A percentile compares a stretch with the other conserved stretches of the same genome.
phyloP scores from a whole-genome alignment of 2,888 invertebrate genomes.

The Ommatoiulus sabulosus region DNA sequence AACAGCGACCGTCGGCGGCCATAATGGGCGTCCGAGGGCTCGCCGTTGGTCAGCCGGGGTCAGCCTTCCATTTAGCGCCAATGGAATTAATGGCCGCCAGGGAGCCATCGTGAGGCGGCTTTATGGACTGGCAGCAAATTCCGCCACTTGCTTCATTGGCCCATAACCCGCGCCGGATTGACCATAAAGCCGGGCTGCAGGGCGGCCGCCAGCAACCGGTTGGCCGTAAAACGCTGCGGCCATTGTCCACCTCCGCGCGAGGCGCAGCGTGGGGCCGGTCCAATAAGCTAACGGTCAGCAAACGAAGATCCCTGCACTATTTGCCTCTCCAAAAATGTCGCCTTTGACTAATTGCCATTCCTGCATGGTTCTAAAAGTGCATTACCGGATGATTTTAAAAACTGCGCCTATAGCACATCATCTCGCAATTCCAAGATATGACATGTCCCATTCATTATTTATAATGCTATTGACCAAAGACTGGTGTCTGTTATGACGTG shows the following conservation, averaged over 20 bases:
- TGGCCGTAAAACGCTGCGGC: slow-evolving; percentile 51
- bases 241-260: slow-evolving; percentile 7
- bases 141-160: slow-evolving; percentile 55
- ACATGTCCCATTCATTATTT: no score
- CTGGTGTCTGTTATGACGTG: no score
- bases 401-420: no score
- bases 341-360: no score
- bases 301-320: no score
- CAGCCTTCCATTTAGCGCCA: slow-evolving; percentile 57
- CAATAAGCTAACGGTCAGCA: not conserved
- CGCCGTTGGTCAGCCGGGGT: slow-evolving; percentile 18
- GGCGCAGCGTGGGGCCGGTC: no score
- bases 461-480: no score
- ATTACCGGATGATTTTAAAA: no score
- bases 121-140: slow-evolving; percentile 52
- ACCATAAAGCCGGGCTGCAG: slow-evolving; percentile 49
- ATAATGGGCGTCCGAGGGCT: slow-evolving; percentile 37
- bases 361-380: no score
- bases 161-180: slow-evolving; percentile 55
- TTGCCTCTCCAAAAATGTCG: no score
- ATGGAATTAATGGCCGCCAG: slow-evolving; percentile 56
- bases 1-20: slow-evolving; percentile 35
- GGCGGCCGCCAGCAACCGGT: slow-evolving; percentile 45
- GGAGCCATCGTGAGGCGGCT: slow-evolving; percentile 57
- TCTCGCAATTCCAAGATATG: no score